These are phyloP conservation scores for Oligia latruncula DNA, from an alignment of 2,888 invertebrate species.

Conservation along the genomic window DNA sequence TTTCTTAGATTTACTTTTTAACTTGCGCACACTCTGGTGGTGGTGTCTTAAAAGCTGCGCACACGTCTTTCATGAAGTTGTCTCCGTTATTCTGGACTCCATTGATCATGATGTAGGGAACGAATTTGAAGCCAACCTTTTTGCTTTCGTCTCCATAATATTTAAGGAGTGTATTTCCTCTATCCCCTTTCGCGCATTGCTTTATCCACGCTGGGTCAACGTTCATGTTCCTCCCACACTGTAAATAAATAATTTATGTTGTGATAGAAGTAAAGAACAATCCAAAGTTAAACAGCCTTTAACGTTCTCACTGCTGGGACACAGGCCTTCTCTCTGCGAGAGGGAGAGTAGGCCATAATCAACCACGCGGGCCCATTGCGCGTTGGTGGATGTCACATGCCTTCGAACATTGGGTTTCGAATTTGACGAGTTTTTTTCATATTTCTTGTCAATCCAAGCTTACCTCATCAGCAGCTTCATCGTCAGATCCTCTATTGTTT, in stretches of 20 bases:
- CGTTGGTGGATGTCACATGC: not conserved
- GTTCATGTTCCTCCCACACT: constrained; percentile 73
- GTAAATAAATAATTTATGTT: constrained; percentile 59
- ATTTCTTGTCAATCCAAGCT: not conserved
- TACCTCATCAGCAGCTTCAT: constrained; percentile 74
- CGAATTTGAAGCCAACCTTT: constrained; percentile 61
- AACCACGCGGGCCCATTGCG: not conserved
- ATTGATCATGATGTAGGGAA: constrained; percentile 76
- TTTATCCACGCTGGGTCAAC: constrained; percentile 71
- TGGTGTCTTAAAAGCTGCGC: constrained; percentile 70
- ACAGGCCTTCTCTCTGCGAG: not conserved
- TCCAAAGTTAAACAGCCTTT: not conserved
- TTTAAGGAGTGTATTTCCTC: constrained; percentile 70
- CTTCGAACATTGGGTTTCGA: not conserved
- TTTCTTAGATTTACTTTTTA: not conserved
- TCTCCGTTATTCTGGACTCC: constrained; percentile 61
- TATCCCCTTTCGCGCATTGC: constrained; percentile 73
- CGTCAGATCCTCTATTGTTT: constrained; percentile 68
- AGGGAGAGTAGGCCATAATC: not conserved
- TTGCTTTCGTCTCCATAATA: constrained; percentile 72
- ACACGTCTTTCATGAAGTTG: constrained; percentile 71
- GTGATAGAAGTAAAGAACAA: not conserved
- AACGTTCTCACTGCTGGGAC: not conserved
- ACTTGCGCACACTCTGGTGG: constrained; percentile 68
- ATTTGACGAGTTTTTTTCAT: not conserved